These are phyloP conservation scores for Oenanthe melanoleuca DNA, from an alignment of 2,113 vertebrate genomes.

Conservation along the genomic window DNA sequence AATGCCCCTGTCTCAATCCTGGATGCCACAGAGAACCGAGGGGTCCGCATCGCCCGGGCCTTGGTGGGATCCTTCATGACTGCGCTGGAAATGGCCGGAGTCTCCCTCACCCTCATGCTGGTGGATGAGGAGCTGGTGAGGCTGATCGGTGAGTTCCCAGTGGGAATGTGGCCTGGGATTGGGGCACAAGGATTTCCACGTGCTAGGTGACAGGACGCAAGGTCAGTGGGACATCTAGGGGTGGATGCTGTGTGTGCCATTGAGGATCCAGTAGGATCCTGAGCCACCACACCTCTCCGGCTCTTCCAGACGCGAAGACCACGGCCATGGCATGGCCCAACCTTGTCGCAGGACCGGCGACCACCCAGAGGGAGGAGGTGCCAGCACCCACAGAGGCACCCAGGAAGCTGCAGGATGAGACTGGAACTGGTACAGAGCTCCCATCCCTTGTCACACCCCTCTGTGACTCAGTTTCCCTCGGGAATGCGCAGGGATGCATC, in stretches of 20 bases:
- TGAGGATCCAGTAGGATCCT: fast-evolving
- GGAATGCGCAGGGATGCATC: fast-evolving
- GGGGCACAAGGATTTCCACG: fast-evolving
- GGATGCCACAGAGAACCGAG: conserved; percentile 74
- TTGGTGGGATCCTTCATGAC: conserved; percentile 94
- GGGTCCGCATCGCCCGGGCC: conserved; percentile 78
- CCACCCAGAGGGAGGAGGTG: conserved; percentile 59
- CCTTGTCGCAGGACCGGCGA: conserved; percentile 53
- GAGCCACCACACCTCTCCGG: fast-evolving
- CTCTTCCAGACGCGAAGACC: conserved; percentile 82
- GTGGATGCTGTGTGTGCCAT: too few relatives aligned
- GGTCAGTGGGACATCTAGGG: too few relatives aligned
- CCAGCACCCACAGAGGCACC: neutral
- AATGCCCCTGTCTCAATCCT: fast-evolving
- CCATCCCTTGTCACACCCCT: fast-evolving
- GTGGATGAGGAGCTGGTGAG: conserved; percentile 76
- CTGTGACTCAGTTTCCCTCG: fast-evolving
- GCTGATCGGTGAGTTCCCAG: conserved; percentile 80
- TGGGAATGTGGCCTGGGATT: fast-evolving
- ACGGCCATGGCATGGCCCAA: conserved; percentile 87
- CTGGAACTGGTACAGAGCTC: conserved; percentile 36
- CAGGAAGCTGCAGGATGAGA: neutral
- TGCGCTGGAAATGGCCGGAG: conserved; percentile 90
- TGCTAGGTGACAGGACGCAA: fast-evolving
- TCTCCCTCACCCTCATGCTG: conserved; percentile 88